phyloP scores from a whole-genome alignment of 2,888 invertebrate species.

The Campaea margaritaria region DNA sequence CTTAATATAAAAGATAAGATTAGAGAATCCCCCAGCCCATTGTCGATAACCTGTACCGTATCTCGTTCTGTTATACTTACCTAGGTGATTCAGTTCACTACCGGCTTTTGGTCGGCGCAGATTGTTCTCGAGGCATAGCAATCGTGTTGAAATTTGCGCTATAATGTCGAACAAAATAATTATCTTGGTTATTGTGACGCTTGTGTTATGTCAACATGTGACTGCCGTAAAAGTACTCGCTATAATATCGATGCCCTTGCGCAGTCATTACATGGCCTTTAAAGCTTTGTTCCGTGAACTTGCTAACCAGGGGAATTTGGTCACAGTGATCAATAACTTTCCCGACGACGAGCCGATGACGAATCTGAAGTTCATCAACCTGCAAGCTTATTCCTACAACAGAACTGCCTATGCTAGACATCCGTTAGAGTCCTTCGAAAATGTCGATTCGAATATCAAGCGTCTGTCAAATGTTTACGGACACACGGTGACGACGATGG shows the following conservation, averaged over 20 bases:
- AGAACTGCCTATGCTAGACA: constrained; percentile 22
- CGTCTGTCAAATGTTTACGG: constrained; percentile 45
- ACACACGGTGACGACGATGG: constrained; percentile 39
- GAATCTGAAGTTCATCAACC: constrained; percentile 82
- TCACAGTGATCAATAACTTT: constrained; percentile 86
- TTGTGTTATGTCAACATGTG: constrained; percentile 39
- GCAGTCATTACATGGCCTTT: constrained; percentile 87
- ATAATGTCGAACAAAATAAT: constrained; percentile 10
- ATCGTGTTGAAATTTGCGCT: background rate
- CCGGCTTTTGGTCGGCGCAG: background rate
- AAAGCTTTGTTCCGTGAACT: constrained; percentile 82
- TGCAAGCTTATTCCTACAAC: constrained; percentile 50
- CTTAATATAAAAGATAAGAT: background rate
- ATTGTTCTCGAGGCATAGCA: background rate
- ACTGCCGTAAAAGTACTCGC: constrained; percentile 71
- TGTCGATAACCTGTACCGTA: background rate
- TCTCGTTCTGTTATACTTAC: background rate
- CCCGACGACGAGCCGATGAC: constrained; percentile 65
- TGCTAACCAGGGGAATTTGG: constrained; percentile 82
- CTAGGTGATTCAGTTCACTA: background rate
- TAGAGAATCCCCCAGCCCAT: background rate
- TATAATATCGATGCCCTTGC: constrained; percentile 52
- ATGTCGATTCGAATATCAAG: constrained; percentile 35
- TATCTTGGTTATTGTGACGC: constrained; percentile 5
- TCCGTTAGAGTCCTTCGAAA: constrained; percentile 46